Percentiles rank a stretch among this genome's conserved stretches.
Evolutionary conservation across 2,888 invertebrate species (phyloP).

Genomic region (Operophtera brumata): DNA sequence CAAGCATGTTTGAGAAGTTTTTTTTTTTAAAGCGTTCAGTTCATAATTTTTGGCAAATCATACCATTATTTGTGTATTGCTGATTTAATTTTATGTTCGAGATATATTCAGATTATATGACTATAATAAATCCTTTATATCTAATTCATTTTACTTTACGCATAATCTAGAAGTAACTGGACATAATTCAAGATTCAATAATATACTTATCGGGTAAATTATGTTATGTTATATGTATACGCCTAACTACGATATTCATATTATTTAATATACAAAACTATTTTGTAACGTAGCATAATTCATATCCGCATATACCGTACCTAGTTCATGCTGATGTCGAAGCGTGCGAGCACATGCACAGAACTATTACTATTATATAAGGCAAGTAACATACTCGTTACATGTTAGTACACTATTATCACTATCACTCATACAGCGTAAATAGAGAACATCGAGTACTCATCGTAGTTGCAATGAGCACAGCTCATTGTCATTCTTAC

Average conservation of each 20-base stretch:
- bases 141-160: slow-evolving; percentile 24
- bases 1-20: too few relatives aligned
- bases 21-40: slow-evolving; percentile 31
- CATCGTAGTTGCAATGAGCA: slow-evolving; percentile 42
- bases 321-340: slow-evolving; percentile 43
- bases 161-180: slow-evolving; percentile 29
- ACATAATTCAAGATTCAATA: slow-evolving; percentile 28
- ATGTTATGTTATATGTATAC: slow-evolving; percentile 8
- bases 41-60: slow-evolving; percentile 23
- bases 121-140: slow-evolving; percentile 9
- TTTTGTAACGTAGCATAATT: slow-evolving; percentile 20
- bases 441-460: slow-evolving; percentile 43
- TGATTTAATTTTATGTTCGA: slow-evolving; percentile 2
- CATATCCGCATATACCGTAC: slow-evolving; percentile 23
- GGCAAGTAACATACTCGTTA: slow-evolving; percentile 51
- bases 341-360: slow-evolving; percentile 64
- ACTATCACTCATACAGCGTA: slow-evolving; percentile 40
- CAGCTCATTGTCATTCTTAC: slow-evolving; percentile 40
- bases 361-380: slow-evolving; percentile 53
- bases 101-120: slow-evolving; percentile 2
- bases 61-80: slow-evolving; percentile 16
- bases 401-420: slow-evolving; percentile 25
- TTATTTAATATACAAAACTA: slow-evolving; percentile 25
- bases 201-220: slow-evolving; percentile 30
- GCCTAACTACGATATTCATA: slow-evolving; percentile 20